Evolutionary conservation across 2,888 invertebrate genomes (phyloP).

Genomic region (Andrena marginata): DNA sequence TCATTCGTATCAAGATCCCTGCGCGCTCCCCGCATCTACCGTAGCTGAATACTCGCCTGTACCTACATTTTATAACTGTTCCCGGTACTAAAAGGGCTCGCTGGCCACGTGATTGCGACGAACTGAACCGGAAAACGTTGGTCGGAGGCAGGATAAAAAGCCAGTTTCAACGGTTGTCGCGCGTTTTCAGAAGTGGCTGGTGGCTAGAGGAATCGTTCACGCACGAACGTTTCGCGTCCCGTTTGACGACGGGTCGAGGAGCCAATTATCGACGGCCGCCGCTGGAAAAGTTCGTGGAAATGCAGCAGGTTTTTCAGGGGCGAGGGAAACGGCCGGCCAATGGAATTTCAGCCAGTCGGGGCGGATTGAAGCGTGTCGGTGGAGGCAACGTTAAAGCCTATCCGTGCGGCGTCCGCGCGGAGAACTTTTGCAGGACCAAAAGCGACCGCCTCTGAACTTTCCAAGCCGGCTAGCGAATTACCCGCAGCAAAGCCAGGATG

Average conservation of each 20-base stretch:
- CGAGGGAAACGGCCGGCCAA: constrained; percentile 34
- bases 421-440: constrained; percentile 54
- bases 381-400: constrained; percentile 38
- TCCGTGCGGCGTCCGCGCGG: constrained; percentile 13
- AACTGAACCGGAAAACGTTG: background rate
- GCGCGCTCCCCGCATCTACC: too few species aligned
- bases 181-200: constrained; percentile 19
- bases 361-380: constrained; percentile 1
- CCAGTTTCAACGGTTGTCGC: constrained; percentile 19
- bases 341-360: constrained; percentile 25
- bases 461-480: constrained; percentile 64
- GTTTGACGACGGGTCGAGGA: constrained; percentile 34
- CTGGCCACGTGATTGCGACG: too few species aligned
- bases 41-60: too few species aligned
- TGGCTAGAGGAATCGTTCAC: constrained; percentile 40
- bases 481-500: constrained; percentile 20
- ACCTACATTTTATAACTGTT: too few species aligned
- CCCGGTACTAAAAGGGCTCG: too few species aligned
- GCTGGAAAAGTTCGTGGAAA: constrained; percentile 25
- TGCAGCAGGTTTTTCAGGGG: constrained; percentile 34
- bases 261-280: constrained; percentile 22
- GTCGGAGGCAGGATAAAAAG: constrained; percentile 3
- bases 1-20: too few species aligned
- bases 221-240: constrained; percentile 47
- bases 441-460: constrained; percentile 56